Percentiles rank a stretch among this genome's conserved stretches.
Evolutionary conservation across 2,113 vertebrate species (phyloP).

Genomic region (Pimephales promelas): DNA sequence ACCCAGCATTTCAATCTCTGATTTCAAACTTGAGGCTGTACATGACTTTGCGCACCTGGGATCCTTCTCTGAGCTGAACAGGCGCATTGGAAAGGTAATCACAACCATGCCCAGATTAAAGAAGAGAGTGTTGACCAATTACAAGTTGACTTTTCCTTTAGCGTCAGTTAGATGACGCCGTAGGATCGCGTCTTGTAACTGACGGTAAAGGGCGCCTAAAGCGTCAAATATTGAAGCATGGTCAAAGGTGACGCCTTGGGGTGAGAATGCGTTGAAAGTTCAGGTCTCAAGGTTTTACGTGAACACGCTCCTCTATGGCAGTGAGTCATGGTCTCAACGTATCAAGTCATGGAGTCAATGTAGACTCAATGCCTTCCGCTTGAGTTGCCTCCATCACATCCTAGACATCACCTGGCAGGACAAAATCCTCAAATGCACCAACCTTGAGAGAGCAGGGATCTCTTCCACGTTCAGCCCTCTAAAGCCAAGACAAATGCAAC

Average conservation of each 20-base stretch:
- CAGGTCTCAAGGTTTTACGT: background rate
- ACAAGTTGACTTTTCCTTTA: too few species aligned
- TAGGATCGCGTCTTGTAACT: too few species aligned
- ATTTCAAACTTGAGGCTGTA: background rate
- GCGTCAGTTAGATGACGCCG: too few species aligned
- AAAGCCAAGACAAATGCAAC: background rate
- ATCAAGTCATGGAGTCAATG: background rate
- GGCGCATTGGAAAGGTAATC: background rate
- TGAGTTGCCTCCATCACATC: background rate
- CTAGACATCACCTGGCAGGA: background rate
- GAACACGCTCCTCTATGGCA: background rate
- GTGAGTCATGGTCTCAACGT: background rate
- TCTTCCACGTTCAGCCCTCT: background rate
- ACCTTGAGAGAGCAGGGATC: background rate
- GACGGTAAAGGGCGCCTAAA: too few species aligned
- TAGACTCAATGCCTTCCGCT: background rate
- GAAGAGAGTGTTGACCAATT: background rate
- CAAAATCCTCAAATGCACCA: background rate
- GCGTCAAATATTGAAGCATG: too few species aligned
- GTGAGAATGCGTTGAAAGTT: too few species aligned
- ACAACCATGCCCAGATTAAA: background rate
- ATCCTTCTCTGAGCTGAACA: background rate
- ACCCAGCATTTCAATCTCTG: background rate
- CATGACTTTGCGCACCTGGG: background rate
- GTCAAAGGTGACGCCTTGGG: too few species aligned